Evolutionary conservation across 2,797 vertebrate genomes (phyloP), one percentile per base, ranked within the genome.

Genomic region (Sebastes paucispinis): DNA sequence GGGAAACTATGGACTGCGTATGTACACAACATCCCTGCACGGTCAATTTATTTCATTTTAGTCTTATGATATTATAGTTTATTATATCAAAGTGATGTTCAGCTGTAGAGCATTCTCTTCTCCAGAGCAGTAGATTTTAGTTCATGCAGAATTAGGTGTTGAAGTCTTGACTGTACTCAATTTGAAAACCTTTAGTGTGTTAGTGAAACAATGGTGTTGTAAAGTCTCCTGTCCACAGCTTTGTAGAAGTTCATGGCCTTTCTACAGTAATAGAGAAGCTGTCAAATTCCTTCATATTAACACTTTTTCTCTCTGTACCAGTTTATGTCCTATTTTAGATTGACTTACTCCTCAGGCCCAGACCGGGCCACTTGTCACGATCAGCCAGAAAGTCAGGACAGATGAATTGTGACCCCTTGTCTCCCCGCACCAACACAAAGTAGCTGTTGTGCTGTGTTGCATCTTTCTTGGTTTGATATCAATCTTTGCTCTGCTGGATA

Each of bases 401-500:
- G 83, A 90, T 91, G 89, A 89, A 84, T 89, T 82, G 78, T 34
- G 59, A 79, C 73, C 77, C 31, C 84, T 89, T 88, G 87, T 87
- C 91, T 88, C 68, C 62, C 55, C 9, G 18, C 63, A 34, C 52
- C 59, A 62, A 78, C 85, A 73, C 75, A 90, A 88, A 90, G 81
- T 82, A 77, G 70, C 82, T 91, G 73, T 89, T 91, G 89, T 86
- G 83, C 85, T 82, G 80, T 63, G 76, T 81, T 88, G 79, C 80
- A 82, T 87, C 66, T 80, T 83, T 63, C 73, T 69, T 54, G 14
- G 66, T 43, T 81, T 82, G 84, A 87, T 82, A 27, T 64, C 86
- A 82, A 90, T 90, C 85, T 83, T 62, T 67, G 64, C 79, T 72
- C 78, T 66, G 77, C 67, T 64, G 74, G 73, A 77, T 72, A 73